phyloP scores from a whole-genome alignment of 1,140 invertebrate genomes.

The Drosophila fuyamai region DNA sequence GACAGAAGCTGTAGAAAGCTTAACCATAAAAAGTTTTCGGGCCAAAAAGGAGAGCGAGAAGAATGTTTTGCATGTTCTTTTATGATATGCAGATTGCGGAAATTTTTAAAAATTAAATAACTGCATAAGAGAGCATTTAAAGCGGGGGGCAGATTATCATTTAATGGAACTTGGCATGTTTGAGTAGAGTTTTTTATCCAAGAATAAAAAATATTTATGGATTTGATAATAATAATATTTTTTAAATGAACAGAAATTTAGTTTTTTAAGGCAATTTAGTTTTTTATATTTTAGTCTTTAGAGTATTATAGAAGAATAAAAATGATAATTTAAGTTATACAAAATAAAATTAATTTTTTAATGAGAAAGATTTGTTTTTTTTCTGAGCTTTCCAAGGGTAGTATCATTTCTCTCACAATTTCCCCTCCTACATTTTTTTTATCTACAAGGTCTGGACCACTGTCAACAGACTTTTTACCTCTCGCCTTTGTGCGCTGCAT shows the following conservation, averaged over 20 bases:
- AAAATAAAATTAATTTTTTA: no score
- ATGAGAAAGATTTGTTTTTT: background rate
- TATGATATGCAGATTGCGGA: constrained; percentile 59
- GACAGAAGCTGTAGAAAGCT: constrained; percentile 36
- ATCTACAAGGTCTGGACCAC: constrained; percentile 23
- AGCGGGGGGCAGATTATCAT: constrained; percentile 7
- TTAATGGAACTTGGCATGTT: constrained; percentile 8
- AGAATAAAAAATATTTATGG: background rate
- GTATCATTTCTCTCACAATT: constrained; percentile 16
- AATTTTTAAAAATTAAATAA: constrained; percentile 38
- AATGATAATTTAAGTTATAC: no score
- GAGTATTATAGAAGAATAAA: no score
- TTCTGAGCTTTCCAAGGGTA: background rate
- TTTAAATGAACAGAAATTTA: no score
- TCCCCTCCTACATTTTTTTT: constrained; percentile 13
- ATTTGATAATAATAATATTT: background rate
- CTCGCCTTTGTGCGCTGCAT: constrained; percentile 18
- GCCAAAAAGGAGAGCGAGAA: constrained; percentile 16
- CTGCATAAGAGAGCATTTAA: constrained; percentile 5
- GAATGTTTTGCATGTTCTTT: constrained; percentile 54
- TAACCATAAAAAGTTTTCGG: constrained; percentile 21
- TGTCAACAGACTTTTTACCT: constrained; percentile 45
- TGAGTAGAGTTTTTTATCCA: background rate
- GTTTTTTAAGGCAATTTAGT: no score
- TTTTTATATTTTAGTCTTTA: no score